These are phyloP conservation scores for Lordiphosa andalusiaca DNA, from an alignment of 2,888 invertebrate genomes.

Conservation along the genomic window DNA sequence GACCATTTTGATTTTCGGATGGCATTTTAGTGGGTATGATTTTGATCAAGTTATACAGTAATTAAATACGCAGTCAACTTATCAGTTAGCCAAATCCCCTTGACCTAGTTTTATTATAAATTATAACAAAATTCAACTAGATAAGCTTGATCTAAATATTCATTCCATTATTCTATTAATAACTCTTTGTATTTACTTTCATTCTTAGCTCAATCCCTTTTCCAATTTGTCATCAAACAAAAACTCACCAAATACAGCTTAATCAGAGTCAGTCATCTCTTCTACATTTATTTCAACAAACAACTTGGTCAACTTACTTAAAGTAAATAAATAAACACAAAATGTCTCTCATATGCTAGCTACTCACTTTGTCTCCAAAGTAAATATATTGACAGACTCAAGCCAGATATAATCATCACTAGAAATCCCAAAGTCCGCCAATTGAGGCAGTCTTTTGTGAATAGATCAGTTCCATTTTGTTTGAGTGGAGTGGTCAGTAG, in stretches of 20 bases:
- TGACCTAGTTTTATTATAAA: too few relatives aligned
- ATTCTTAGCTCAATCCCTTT: slow-evolving; percentile 20
- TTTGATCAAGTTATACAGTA: too few relatives aligned
- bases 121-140: too few relatives aligned
- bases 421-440: slow-evolving; percentile 59
- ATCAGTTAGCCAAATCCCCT: too few relatives aligned
- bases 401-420: slow-evolving; percentile 54
- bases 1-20: too few relatives aligned
- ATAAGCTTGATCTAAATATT: too few relatives aligned
- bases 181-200: neutral
- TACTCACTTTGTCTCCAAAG: slow-evolving; percentile 75
- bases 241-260: slow-evolving; percentile 9
- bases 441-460: slow-evolving; percentile 53
- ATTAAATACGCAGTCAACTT: too few relatives aligned
- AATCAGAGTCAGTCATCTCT: slow-evolving; percentile 1
- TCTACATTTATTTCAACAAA: slow-evolving; percentile 22
- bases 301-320: slow-evolving; percentile 1
- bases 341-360: slow-evolving; percentile 4
- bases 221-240: neutral
- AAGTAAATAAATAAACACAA: neutral
- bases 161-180: too few relatives aligned
- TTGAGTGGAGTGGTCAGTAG: slow-evolving; percentile 14
- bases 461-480: slow-evolving; percentile 11
- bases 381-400: slow-evolving; percentile 73
- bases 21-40: too few relatives aligned